Evolutionary conservation across 1,140 invertebrate species (phyloP), one percentile per base, ranked within the genome.

Genomic region (Trichoplusia ni): DNA sequence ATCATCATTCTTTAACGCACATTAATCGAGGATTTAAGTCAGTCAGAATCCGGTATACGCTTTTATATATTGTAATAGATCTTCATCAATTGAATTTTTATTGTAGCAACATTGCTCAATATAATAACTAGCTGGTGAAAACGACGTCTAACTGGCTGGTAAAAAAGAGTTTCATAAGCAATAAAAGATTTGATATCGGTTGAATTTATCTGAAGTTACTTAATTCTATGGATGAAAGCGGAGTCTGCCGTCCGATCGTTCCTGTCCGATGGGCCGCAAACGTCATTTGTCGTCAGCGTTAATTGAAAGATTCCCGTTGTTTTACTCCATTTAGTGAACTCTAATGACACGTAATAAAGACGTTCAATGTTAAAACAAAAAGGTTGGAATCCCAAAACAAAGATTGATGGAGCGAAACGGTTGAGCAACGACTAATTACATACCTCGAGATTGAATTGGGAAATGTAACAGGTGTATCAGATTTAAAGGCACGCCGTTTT

Each of bases 181-280:
- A 53, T 53, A 35, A 53, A 35, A 53, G 35, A 4, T 13, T 47
- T n/a, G n/a, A n/a, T 47, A 47, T 47, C 44, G 27, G 8, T 29
- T 8, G 13, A 29, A 47, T 47, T 47, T 16, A 47, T 47, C 44
- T 47, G 13, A 19, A 44, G 7, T 35, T 64, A 38, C 53, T 23
- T 46, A 65, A 42, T 31, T 62, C 60, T 42, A 51, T 46, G 27
- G 47, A 60, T 16, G 16, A 13, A 49, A 14, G 44, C 7, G 13
- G 47, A n/a, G 29, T 13, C 9, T 18, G 23, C 23, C 42, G 6
- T 46, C 27, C 46, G 19, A 42, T 29, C 62, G 67, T 75, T 72
- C 44, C 69, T 67, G 67, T 54, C 63, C 71, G 64, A 35, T 73
- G 71, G 69, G 47, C 73, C 65, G 70, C 66, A 65, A 71, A 73